These are phyloP conservation scores for Stictonetta naevosa DNA, from an alignment of 2,113 vertebrate species.

Conservation along the genomic window DNA sequence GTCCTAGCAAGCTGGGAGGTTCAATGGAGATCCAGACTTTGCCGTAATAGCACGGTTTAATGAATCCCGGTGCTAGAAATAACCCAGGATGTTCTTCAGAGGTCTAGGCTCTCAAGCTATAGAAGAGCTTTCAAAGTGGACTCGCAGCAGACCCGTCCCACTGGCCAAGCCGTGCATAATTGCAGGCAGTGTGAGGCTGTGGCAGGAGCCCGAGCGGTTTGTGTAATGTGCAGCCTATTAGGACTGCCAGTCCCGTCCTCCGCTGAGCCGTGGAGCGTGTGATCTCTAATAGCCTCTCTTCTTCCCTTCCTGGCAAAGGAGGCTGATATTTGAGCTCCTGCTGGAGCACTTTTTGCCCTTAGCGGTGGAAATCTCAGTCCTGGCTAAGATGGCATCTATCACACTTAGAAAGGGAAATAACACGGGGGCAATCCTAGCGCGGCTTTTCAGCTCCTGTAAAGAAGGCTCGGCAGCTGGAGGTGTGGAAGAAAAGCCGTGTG, in stretches of 20 bases:
- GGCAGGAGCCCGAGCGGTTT: neutral
- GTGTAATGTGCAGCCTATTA: neutral
- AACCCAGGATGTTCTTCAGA: slow-evolving; percentile 11
- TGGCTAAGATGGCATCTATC: neutral
- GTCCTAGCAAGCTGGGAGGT: slow-evolving; percentile 12
- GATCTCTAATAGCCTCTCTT: neutral
- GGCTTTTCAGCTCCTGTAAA: neutral
- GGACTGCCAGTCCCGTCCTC: neutral
- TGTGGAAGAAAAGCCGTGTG: neutral
- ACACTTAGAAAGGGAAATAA: neutral
- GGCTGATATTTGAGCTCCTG: neutral
- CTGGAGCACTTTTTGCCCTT: neutral
- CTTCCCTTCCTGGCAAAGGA: neutral
- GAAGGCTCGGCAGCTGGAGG: neutral
- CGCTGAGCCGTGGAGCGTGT: fast-evolving
- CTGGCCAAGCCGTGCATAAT: neutral
- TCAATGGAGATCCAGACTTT: neutral
- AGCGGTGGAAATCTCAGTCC: neutral
- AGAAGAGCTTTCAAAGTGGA: neutral
- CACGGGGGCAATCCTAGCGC: neutral
- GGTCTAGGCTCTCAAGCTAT: neutral
- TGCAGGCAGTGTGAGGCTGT: neutral
- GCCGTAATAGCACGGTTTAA: neutral
- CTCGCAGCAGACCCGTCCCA: neutral
- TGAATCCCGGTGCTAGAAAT: slow-evolving; percentile 31